Evolutionary conservation across 2,113 vertebrate species (phyloP), one percentile per base, ranked within the genome.

Genomic region (Calcarius ornatus): DNA sequence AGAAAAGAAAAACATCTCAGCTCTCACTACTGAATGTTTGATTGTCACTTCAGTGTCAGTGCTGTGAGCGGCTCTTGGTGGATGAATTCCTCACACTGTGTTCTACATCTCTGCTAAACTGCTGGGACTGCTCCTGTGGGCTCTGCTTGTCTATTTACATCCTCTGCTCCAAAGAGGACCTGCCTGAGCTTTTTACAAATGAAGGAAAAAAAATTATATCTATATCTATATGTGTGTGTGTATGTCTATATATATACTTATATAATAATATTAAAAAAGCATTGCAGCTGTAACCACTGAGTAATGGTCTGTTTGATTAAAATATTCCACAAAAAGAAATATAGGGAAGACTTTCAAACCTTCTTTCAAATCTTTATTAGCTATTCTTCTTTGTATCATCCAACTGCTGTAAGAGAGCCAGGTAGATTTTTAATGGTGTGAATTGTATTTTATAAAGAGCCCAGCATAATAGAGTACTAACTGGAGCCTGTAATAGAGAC

Each of bases 371-470:
- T 90, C 71, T 90, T 80, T 69, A 88, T 77, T 91, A 85, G 24
- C 60, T 76, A 4, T 65, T 88, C 53, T 43, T 87, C 47, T 85
- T 88, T 90, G 35, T 82, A 31, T 68, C 30, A 59, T 73, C 54
- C 28, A 47, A 6, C 56, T 61, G 51, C 90, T 95, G 35, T 83
- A 88, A 90, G 60, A 20, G 60, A 77, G 75, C 38, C 76, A 80
- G 88, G 47, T 88, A 77, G 82, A 80, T 25, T 80, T 81, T 70
- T 88, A 90, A 78, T 40, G 56, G 68, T 78, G 48, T 4, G 2
- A 54, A 60, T 84, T 95, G 57, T 95, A 60, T 96, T 97, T 94
- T 88, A 56, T 81, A 78, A 61, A 65, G 63, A 60, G 75, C 73
- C 27, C 27, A 73, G 71, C 54, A 69, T 85, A 95, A 91, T 7